Evolutionary conservation across 2,888 invertebrate species (phyloP).

Genomic region (Nomada goodeniana): DNA sequence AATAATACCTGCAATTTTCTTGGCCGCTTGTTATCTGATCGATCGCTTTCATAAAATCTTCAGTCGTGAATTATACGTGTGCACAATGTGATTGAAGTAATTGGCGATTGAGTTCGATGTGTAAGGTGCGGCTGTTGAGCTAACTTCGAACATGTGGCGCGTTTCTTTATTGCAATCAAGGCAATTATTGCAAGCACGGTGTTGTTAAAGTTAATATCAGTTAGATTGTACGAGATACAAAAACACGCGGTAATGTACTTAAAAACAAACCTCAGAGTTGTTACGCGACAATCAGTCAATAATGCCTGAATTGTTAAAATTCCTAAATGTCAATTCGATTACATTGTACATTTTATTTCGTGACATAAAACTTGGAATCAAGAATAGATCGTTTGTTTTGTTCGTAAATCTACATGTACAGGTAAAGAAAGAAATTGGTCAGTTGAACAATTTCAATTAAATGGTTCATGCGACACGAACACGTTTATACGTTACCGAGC

Average conservation of each 20-base stretch:
- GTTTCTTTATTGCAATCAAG: constrained; percentile 2
- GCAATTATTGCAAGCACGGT: background rate
- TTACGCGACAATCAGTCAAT: background rate
- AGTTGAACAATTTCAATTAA: too few species aligned
- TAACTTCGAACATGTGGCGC: background rate
- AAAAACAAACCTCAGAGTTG: background rate
- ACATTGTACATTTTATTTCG: too few species aligned
- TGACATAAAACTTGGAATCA: too few species aligned
- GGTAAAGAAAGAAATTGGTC: too few species aligned
- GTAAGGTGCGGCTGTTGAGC: background rate
- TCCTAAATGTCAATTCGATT: background rate
- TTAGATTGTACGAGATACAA: background rate
- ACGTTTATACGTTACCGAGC: background rate
- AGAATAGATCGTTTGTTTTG: too few species aligned
- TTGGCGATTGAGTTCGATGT: background rate
- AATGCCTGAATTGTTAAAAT: background rate
- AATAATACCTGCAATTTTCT: constrained; percentile 33
- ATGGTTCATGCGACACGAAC: too few species aligned
- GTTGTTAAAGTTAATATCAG: background rate
- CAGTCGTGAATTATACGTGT: background rate
- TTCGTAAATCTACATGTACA: too few species aligned
- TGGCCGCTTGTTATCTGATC: constrained; percentile 14
- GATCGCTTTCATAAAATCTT: constrained; percentile 27
- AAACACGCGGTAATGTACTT: background rate
- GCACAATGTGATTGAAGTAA: constrained; percentile 3